Evolutionary conservation across 2,888 invertebrate species (phyloP), one percentile per base, ranked within the genome.

Genomic region (Electrophaes corylata): DNA sequence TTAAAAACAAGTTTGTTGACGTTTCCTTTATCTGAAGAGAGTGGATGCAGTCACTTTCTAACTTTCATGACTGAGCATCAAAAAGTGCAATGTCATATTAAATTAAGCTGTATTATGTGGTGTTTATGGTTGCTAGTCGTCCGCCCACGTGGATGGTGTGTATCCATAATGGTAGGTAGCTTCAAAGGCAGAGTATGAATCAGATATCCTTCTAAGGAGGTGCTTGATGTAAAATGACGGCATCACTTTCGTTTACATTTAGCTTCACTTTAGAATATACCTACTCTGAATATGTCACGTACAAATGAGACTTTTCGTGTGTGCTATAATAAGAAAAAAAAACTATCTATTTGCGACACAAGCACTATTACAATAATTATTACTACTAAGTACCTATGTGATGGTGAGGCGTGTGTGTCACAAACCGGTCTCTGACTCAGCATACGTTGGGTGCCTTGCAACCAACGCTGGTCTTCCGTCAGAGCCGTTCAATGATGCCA

Each of bases 231-330:
- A 12, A 2, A 43, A 50, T 75, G 70, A 73, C 70, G 72, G 68
- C 66, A 76, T 63, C 66, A 73, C 75, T 79, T 79, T 81, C 78
- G 64, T 64, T 75, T 65, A 64, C 62, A 69, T 67, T 52, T 20
- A 41, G 53, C 20, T 39, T 52, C 39, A 49, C 10, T 53, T 20
- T 29, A 10, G 18, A 31, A 29, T 6, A 37, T 1, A 37, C 16
- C 3, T 37, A 26, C 6, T 14, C n/a, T 4, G 16, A 37, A 16
- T 37, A 16, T 35, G 14, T 35, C 14, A 20, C 4, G 20, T 20
- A n/a, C n/a, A n/a, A n/a, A n/a, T n/a, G n/a, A n/a, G n/a, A n/a
- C n/a, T n/a, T n/a, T n/a, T n/a, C n/a, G n/a, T n/a, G n/a, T n/a
- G n/a, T n/a, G n/a, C n/a, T n/a, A n/a, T n/a, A n/a, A n/a, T n/a